These are phyloP conservation scores for Scaptomyza caliginosa DNA, from an alignment of 2,888 invertebrate species.

Conservation along the genomic window DNA sequence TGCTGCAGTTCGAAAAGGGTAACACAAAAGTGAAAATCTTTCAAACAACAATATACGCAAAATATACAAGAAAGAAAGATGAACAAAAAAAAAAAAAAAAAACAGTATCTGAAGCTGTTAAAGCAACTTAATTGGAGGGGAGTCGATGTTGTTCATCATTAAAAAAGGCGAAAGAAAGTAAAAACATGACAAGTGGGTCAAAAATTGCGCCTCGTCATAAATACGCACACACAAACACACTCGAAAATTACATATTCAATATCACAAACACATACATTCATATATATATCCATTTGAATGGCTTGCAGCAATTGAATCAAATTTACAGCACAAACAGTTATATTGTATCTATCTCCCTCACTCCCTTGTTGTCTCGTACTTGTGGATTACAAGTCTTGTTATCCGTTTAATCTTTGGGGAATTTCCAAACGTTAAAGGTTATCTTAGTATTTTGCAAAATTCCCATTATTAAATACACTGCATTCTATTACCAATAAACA, in stretches of 20 bases:
- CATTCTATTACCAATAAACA: too few relatives aligned
- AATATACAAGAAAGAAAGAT: slow-evolving; percentile 26
- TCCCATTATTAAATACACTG: neutral
- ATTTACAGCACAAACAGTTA: slow-evolving; percentile 30
- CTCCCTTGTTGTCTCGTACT: too few relatives aligned
- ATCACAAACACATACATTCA: slow-evolving; percentile 20
- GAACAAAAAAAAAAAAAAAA: slow-evolving; percentile 3
- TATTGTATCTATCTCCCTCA: slow-evolving; percentile 1
- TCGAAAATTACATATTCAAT: slow-evolving; percentile 21
- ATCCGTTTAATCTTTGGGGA: slow-evolving; percentile 9
- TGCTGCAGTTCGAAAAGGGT: slow-evolving; percentile 27
- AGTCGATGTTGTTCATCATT: slow-evolving; percentile 36
- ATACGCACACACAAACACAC: slow-evolving; percentile 12
- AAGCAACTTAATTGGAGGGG: slow-evolving; percentile 18
- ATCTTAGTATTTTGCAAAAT: slow-evolving; percentile 13
- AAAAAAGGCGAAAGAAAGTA: slow-evolving; percentile 69
- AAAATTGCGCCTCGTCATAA: slow-evolving; percentile 61
- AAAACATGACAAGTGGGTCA: slow-evolving; percentile 73
- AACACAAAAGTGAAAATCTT: slow-evolving; percentile 66
- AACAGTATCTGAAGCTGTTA: slow-evolving; percentile 2
- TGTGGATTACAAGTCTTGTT: neutral
- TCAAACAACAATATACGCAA: slow-evolving; percentile 17
- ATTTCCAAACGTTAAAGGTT: slow-evolving; percentile 7
- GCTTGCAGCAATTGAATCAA: slow-evolving; percentile 36
- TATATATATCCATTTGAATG: neutral